Evolutionary conservation across 1,140 invertebrate genomes (phyloP), one percentile per base, ranked within the genome.

Genomic region (Popillia japonica): DNA sequence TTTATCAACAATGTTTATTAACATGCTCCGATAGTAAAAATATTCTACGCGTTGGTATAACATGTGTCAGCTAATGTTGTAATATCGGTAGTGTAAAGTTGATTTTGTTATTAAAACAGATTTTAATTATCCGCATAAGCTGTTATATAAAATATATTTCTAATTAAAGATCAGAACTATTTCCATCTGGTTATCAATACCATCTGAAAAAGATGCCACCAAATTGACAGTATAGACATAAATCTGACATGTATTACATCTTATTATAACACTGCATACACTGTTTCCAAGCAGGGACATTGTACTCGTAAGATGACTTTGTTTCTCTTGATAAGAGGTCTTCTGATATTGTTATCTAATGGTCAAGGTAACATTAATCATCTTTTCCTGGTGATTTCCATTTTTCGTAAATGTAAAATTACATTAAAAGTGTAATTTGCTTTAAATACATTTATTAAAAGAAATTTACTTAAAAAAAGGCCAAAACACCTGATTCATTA

Each of bases 301-400:
- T 68, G 61, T 27, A 27, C 61, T 68, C 11, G 9, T 3, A 68
- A 68, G 11, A 68, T 68, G 23, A 68, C 22, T 34, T 27, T 68
- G 22, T 34, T 27, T 27, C 48, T 11, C 11, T 1, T 34, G 61
- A 68, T 68, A 68, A 61, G 59, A 17, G n/a, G 59, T 68, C 20
- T 68, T 68, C 22, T 22, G 61, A 68, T 68, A 68, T 68, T 23
- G 22, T 68, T 68, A 68, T 68, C 27, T 27, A 68, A 68, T 22
- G 61, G 61, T 68, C 61, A 68, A 68, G 61, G 61, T 68, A 27
- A 68, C 61, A 17, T 55, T 14, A 55, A 55, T 17, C 48, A 55
- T 55, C 48, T 55, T 17, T 55, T 55, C 48, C 17, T n/a, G 17
- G 48, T 17, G 27, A 34, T 34, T 34, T 34, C 27, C 27, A 34